Evolutionary conservation across 2,888 invertebrate genomes (phyloP).

Genomic region (Noctua janthina): DNA sequence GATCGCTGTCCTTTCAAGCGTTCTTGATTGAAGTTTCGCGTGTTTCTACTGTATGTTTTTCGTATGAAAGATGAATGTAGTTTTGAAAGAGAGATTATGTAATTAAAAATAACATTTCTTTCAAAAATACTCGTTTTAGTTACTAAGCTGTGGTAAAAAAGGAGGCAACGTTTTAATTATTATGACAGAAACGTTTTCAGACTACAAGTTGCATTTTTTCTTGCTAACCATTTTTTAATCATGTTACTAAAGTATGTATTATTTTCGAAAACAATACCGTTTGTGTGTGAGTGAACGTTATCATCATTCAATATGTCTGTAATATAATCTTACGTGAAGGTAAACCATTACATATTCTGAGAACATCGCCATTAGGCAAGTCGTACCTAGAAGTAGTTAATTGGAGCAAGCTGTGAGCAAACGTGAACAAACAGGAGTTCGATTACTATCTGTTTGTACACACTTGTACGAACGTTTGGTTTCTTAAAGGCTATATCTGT

Average conservation of each 20-base stretch:
- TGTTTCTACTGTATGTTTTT: conserved; percentile 17
- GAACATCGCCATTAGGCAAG: conserved; percentile 9
- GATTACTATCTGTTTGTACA: conserved; percentile 25
- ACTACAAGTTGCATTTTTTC: background rate
- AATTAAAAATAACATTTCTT: background rate
- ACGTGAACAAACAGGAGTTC: conserved; percentile 32
- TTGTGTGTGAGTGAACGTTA: background rate
- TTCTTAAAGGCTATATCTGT: background rate
- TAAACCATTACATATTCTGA: background rate
- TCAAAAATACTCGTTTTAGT: background rate
- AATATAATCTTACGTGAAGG: background rate
- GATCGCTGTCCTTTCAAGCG: conserved; percentile 24
- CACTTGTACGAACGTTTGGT: background rate
- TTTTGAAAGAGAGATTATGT: background rate
- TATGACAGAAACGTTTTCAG: background rate
- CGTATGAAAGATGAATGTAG: conserved; percentile 12
- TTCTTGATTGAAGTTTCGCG: background rate
- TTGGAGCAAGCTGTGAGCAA: conserved; percentile 12
- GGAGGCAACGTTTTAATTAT: background rate
- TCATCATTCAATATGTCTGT: background rate
- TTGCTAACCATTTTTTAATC: too few relatives aligned
- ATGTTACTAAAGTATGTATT: background rate
- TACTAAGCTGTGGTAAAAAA: background rate
- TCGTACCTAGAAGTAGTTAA: conserved; percentile 21
- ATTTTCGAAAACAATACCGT: background rate